Base-by-base conservation (phyloP, 2,888 invertebrate species). In the Artemia sp. region DNA sequence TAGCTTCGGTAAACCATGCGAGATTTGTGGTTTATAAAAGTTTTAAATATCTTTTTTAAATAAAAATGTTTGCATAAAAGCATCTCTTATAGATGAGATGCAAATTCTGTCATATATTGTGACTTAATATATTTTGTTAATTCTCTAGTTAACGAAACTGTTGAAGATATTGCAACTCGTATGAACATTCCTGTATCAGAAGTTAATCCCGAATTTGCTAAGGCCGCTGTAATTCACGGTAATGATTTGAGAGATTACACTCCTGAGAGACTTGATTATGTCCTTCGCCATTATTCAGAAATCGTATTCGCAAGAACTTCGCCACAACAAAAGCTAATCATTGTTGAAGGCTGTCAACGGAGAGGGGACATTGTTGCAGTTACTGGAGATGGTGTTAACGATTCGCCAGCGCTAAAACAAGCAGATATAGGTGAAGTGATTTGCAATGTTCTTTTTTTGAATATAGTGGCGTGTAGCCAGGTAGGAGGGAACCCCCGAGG, bases 81-180 rank as follows among this genome's bases (percentile, higher is more conserved):
- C 6, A 2, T 2, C 1, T 2, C 3, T 5, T 38, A 19, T 38
- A 38, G 6, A 38, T 38, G 38, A 38, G 3, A 19, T 38, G 38
- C 6, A 5, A 38, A 38, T 38, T 38, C 38, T 38, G 3, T 38
- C 38, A 38, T 38, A 38, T 38, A 38, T 38, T 38, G 58, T 53
- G 3, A 7, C 10, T 58, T 24, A 58, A 3, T 58, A 9, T 19
- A 58, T n/a, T 24, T 58, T 8, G n/a, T 19, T 58, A 10, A 19
- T 24, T 8, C 24, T 58, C 9, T 4, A 51, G 82, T 78, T 52
- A 78, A 76, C 71, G 79, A 80, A 72, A 87, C 86, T 0, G 82
- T 83, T 9, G 86, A 86, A 73, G 90, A 91, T 75, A 84, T 86
- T 72, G 86, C 88, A 0, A 82, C 85, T 71, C 79, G 84, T 69